phyloP scores from a whole-genome alignment of 2,113 vertebrate species.

The Bostrychus sinensis region DNA sequence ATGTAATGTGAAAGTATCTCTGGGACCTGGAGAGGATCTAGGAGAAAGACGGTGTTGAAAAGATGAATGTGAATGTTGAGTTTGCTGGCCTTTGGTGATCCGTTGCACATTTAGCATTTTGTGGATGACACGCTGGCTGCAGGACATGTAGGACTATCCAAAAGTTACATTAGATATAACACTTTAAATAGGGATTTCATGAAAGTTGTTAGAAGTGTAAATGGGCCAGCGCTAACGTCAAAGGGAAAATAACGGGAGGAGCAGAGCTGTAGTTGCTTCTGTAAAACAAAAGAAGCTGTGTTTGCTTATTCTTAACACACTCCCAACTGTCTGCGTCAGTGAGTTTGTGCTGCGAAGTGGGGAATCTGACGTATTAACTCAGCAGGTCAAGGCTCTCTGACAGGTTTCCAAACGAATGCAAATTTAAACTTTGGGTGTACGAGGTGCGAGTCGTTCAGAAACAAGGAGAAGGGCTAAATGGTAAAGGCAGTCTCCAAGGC shows the following conservation, averaged over 20 bases:
- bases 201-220: slow-evolving; percentile 28
- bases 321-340: slow-evolving; percentile 11
- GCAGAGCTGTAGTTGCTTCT: slow-evolving; percentile 21
- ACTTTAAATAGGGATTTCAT: neutral
- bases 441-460: neutral
- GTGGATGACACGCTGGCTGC: neutral
- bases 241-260: slow-evolving; percentile 39
- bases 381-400: slow-evolving; percentile 35
- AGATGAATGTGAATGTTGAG: slow-evolving; percentile 43
- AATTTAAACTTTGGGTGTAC: slow-evolving; percentile 43
- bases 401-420: slow-evolving; percentile 51
- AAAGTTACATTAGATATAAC: slow-evolving; percentile 6
- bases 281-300: slow-evolving; percentile 69
- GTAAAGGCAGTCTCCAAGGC: slow-evolving; percentile 19
- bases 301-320: slow-evolving; percentile 47
- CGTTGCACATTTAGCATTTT: slow-evolving; percentile 15
- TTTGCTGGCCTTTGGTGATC: slow-evolving; percentile 4
- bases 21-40: slow-evolving; percentile 19
- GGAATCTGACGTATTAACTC: slow-evolving; percentile 52
- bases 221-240: slow-evolving; percentile 41
- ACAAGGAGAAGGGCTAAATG: slow-evolving; percentile 23
- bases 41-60: slow-evolving; percentile 22
- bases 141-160: neutral
- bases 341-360: slow-evolving; percentile 30
- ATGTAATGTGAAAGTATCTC: slow-evolving; percentile 33